Base-by-base conservation (phyloP, 2,888 invertebrate species). In the Xanthorhoe designata region DNA sequence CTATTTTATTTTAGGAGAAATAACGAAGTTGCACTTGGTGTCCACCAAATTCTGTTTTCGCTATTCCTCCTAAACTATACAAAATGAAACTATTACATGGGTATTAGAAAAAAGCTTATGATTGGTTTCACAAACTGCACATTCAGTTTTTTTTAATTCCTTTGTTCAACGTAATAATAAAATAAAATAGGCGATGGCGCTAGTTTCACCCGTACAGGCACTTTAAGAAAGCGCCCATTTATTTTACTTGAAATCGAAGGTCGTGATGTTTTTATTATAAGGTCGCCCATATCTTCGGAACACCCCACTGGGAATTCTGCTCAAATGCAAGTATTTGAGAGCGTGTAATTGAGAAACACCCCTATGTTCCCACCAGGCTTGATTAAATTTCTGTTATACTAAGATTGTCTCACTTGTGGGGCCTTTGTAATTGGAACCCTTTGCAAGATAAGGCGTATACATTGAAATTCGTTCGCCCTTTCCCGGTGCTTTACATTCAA, bases 301-400 rank as follows among this genome's bases (percentile, higher is more conserved):
- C 29, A 29, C 55, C 49, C 55, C 53, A 32, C 24, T 59, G 57
- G 17, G 55, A 59, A 58, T 17, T 49, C 51, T 35, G 49, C 63
- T 57, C 61, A 24, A 57, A 53, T 57, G 61, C 54, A 68, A 61
- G 63, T 68, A 67, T 60, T 55, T 61, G 51, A 55, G 64, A 55
- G 64, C 72, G 65, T 71, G 66, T 74, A 72, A 71, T 69, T 68
- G 70, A 67, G 65, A 65, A 66, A 63, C 65, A 70, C 57, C 54
- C 51, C 59, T 53, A 59, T 54, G 56, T 47, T 70, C 66, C 60
- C 64, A 57, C 53, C 55, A 68, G 68, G 61, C 63, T 69, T 68
- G 72, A 74, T 71, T 71, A 74, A 68, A 70, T 68, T 72, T 72
- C 64, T 72, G 60, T 66, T 69, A 63, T 53, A 57, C 53, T 61